These are phyloP conservation scores for Lacerta agilis DNA, from an alignment of 2,797 vertebrate species.

Conservation along the genomic window DNA sequence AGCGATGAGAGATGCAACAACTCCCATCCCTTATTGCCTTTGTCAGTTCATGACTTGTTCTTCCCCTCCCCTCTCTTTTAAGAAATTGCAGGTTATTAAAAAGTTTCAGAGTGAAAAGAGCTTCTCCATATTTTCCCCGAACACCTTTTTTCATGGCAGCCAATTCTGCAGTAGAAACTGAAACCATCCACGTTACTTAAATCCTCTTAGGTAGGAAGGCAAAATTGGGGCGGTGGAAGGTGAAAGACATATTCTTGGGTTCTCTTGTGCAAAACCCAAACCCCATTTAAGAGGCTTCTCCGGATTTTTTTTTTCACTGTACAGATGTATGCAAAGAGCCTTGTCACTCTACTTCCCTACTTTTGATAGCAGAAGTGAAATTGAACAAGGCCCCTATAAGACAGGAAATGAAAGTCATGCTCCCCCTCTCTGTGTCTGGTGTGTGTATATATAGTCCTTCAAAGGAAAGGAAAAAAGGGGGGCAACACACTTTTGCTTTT, in stretches of 20 bases:
- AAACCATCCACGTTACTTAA: neutral
- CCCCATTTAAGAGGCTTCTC: neutral
- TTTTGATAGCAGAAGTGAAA: constrained; percentile 23
- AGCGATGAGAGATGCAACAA: neutral
- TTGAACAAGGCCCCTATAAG: neutral
- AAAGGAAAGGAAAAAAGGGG: too few species aligned
- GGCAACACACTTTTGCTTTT: neutral
- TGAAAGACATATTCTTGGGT: neutral
- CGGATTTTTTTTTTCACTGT: neutral
- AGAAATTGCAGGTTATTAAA: neutral
- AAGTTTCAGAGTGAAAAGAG: neutral
- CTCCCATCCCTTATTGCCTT: neutral
- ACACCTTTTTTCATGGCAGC: neutral
- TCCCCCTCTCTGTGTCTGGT: neutral
- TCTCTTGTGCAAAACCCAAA: neutral
- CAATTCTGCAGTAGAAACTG: neutral
- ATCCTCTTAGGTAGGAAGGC: neutral
- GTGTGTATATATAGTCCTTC: neutral
- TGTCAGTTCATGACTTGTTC: neutral
- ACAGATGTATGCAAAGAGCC: neutral
- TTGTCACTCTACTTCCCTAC: neutral
- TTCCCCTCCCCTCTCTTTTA: neutral
- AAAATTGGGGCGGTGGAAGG: neutral
- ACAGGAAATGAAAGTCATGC: neutral
- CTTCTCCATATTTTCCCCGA: neutral